Conservation (phyloP, 92 coral and sea anemone genomes). For the Pocillopora grandis region DNA sequence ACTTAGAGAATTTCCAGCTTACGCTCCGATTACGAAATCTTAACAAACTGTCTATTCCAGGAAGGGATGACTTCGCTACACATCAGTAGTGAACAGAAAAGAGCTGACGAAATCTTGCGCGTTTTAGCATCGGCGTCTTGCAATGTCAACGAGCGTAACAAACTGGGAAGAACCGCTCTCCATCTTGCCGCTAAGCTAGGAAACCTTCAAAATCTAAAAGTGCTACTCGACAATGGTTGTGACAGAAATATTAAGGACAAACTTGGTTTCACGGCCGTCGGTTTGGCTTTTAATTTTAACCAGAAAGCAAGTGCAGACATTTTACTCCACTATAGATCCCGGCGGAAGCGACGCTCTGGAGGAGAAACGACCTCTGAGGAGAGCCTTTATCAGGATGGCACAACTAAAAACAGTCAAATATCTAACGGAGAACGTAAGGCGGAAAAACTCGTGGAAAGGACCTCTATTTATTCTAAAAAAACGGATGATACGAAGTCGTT, state of each 20-base stretch:
- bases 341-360: slow-evolving; percentile 25
- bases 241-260: slow-evolving; percentile 73
- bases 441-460: not conserved
- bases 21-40: no score
- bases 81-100: slow-evolving; percentile 59
- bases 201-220: slow-evolving; percentile 45
- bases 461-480: not conserved
- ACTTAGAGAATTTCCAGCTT: no score
- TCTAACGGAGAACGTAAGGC: not conserved
- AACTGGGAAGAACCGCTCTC: slow-evolving; percentile 85
- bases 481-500: not conserved
- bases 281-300: slow-evolving; percentile 58
- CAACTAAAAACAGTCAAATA: not conserved
- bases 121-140: slow-evolving; percentile 44
- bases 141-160: slow-evolving; percentile 66
- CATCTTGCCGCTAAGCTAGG: slow-evolving; percentile 80
- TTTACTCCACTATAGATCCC: slow-evolving; percentile 64
- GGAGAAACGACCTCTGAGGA: slow-evolving; percentile 3
- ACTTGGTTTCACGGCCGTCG: slow-evolving; percentile 79
- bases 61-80: slow-evolving; percentile 90
- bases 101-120: slow-evolving; percentile 34
- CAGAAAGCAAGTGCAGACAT: slow-evolving; percentile 66
- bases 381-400: not conserved
- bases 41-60: slow-evolving; percentile 21
- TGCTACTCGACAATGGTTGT: slow-evolving; percentile 69